Base-by-base conservation (phyloP, 2,888 invertebrate species). In the Melitaea athalia region DNA sequence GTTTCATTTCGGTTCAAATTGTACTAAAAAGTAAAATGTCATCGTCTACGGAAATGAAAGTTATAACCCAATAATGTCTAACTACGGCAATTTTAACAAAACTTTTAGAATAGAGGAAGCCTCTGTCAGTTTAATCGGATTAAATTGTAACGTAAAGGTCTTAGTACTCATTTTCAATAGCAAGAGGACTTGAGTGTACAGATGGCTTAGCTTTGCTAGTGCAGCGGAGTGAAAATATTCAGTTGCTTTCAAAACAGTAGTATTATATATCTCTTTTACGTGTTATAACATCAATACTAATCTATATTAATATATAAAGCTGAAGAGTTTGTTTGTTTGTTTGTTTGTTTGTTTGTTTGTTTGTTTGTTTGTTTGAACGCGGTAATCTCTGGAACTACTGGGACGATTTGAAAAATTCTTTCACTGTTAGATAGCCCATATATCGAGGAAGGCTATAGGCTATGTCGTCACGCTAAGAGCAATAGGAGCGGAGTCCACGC, bases 81-180 rank as follows among this genome's bases (percentile, higher is more conserved):
- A 65, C 52, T 59, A 3, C 59, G 31, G 59, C n/a, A 59, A 50
- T 59, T 65, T 43, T 59, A 65, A 65, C 65, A 43, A 65, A 65
- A 65, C 65, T 65, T 65, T 55, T 59, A 43, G 43, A 52, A 59
- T 17, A 50, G 14, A 31, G 64, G 59, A 59, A 65, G 65, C 65
- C 59, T 59, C 59, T 45, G 59, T 31, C 65, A 65, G 65, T 65
- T 59, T 59, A 12, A 65, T 59, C 50, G 59, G 59, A 55, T 55
- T 55, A 55, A 55, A 14, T 55, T 55, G 55, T 55, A 31, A 55
- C 55, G 33, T 33, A 55, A 33, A 55, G 31, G 38, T 55, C 65
- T 65, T 65, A 59, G 31, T 59, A 55, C 50, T 59, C 65, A 52
- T 52, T 65, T 65, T 65, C 15, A 33, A 65, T 24, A 59, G 33